phyloP scores from a whole-genome alignment of 2,113 vertebrate species.

The Jacana jacana region DNA sequence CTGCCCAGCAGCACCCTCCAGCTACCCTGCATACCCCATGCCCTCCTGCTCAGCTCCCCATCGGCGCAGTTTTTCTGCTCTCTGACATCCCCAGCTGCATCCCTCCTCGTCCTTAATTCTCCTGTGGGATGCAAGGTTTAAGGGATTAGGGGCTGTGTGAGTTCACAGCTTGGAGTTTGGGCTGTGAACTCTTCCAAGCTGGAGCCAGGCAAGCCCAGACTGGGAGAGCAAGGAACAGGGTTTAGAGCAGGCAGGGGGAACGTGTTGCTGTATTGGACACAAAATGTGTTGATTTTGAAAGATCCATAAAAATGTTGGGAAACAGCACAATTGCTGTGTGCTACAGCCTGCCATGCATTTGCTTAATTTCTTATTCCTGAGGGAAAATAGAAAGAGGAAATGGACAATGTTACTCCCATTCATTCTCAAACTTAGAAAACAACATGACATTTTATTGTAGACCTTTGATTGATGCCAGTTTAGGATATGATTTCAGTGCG shows the following conservation, averaged over 20 bases:
- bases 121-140: constrained; percentile 1
- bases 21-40: neutral
- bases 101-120: constrained; percentile 18
- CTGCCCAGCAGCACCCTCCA: neutral
- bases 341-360: neutral
- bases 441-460: neutral
- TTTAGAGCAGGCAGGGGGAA: neutral
- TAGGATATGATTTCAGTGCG: neutral
- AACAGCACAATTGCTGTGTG: neutral
- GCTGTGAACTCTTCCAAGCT: neutral
- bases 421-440: neutral
- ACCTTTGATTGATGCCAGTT: constrained; percentile 15
- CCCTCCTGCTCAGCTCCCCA: neutral
- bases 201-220: neutral
- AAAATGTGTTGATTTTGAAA: neutral
- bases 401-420: neutral
- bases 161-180: neutral
- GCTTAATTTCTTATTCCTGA: neutral
- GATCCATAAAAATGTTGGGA: neutral
- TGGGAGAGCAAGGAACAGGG: neutral
- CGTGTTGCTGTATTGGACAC: neutral
- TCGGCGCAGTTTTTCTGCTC: neutral
- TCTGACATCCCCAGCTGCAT: neutral
- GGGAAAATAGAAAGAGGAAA: neutral
- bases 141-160: neutral